Conservation (phyloP, 2,888 invertebrate genomes). For the Coelopa pilipes region DNA sequence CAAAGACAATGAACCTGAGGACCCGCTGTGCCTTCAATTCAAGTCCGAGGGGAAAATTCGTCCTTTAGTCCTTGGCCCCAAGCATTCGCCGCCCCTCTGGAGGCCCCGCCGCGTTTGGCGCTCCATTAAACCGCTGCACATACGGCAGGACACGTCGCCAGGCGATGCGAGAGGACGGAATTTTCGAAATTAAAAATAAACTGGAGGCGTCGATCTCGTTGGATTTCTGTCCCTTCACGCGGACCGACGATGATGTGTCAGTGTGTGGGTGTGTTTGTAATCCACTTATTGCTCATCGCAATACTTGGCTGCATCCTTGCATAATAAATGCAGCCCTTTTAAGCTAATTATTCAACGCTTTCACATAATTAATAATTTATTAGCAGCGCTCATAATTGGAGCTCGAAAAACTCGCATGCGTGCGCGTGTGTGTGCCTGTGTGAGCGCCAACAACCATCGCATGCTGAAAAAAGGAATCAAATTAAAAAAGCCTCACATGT, state of each 20-base stretch:
- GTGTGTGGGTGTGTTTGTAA: not conserved
- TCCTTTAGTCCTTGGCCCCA: no score
- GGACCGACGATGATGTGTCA: not conserved
- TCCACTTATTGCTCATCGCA: not conserved
- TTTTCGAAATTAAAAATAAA: not conserved
- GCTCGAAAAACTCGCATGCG: not conserved
- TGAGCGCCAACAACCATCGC: not conserved
- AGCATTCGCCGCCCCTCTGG: no score
- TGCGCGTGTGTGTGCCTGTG: not conserved
- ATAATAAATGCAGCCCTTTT: conserved; percentile 21
- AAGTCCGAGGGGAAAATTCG: no score
- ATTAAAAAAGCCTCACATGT: conserved; percentile 6
- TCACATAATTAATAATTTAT: conserved; percentile 29
- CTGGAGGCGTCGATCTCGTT: not conserved
- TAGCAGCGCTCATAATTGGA: conserved; percentile 24
- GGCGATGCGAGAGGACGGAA: no score
- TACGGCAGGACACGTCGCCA: no score
- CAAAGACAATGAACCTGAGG: no score
- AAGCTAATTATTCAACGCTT: conserved; percentile 28
- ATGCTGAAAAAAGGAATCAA: not conserved
- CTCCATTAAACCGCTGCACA: no score
- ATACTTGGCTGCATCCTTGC: conserved; percentile 10
- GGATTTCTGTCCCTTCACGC: not conserved
- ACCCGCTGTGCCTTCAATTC: no score
- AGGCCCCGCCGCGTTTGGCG: no score